A percentile compares a stretch with the other conserved stretches of the same genome.
phyloP scores from a whole-genome alignment of 2,888 invertebrate genomes.

The Dione vanillae region DNA sequence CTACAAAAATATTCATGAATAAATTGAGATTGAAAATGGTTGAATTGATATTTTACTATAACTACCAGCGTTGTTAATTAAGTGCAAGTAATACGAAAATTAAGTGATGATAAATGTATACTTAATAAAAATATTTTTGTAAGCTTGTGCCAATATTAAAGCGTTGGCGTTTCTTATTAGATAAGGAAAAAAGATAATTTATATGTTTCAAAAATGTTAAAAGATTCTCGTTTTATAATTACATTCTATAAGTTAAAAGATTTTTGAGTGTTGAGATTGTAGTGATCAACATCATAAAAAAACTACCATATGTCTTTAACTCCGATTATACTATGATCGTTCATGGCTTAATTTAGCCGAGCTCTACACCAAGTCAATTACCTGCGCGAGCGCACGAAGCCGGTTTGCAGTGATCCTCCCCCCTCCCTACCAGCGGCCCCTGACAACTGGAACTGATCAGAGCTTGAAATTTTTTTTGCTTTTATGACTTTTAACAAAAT shows the following conservation, averaged over 20 bases:
- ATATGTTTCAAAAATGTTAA: too few relatives aligned
- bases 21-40: too few relatives aligned
- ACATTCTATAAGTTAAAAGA: not conserved
- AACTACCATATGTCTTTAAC: slow-evolving; percentile 61
- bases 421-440: slow-evolving; percentile 52
- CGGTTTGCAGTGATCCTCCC: slow-evolving; percentile 67
- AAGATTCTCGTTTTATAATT: too few relatives aligned
- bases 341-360: slow-evolving; percentile 79
- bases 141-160: too few relatives aligned
- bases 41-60: too few relatives aligned
- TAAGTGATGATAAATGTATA: too few relatives aligned
- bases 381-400: slow-evolving; percentile 78
- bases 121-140: too few relatives aligned
- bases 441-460: slow-evolving; percentile 64
- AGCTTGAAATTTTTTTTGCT: slow-evolving; percentile 71
- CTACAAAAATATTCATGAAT: too few relatives aligned
- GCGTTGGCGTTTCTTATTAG: too few relatives aligned
- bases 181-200: too few relatives aligned
- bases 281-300: slow-evolving; percentile 54
- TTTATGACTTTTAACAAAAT: slow-evolving; percentile 53
- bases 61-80: too few relatives aligned
- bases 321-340: slow-evolving; percentile 67
- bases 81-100: too few relatives aligned
- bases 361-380: slow-evolving; percentile 68
- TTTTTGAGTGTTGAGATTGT: not conserved